Evolutionary conservation across 2,888 invertebrate genomes (phyloP).

Genomic region (Brachyopa scutellaris): DNA sequence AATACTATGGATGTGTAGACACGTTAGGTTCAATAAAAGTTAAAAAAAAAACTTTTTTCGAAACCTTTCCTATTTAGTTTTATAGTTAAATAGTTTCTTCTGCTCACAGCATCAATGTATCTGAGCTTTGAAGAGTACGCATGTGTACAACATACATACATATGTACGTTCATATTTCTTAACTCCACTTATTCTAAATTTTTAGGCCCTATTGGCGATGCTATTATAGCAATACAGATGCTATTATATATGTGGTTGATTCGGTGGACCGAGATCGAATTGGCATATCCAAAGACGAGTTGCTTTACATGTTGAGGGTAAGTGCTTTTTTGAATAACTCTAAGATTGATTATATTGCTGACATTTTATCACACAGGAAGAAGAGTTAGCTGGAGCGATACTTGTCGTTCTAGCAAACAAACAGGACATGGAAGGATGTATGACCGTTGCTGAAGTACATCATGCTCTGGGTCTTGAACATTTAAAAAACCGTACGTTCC

Average conservation of each 20-base stretch:
- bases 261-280: slow-evolving; percentile 99
- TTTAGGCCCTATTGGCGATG: slow-evolving; percentile 99
- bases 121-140: too few relatives aligned
- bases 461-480: slow-evolving; percentile 97
- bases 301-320: slow-evolving; percentile 98
- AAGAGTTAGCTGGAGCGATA: slow-evolving; percentile 97
- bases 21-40: too few relatives aligned
- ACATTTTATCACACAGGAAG: slow-evolving; percentile 88
- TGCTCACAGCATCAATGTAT: too few relatives aligned
- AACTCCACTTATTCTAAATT: too few relatives aligned
- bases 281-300: slow-evolving; percentile 99
- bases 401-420: slow-evolving; percentile 99
- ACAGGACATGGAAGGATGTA: slow-evolving; percentile 99
- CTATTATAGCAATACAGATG: slow-evolving; percentile 99
- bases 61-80: too few relatives aligned
- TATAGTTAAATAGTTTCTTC: too few relatives aligned
- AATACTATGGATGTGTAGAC: too few relatives aligned
- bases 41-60: too few relatives aligned
- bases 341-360: too few relatives aligned
- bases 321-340: slow-evolving; percentile 77
- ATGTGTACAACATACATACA: too few relatives aligned
- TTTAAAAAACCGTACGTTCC: slow-evolving; percentile 97
- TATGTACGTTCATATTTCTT: too few relatives aligned
- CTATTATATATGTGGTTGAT: slow-evolving; percentile 99
- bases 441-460: slow-evolving; percentile 98